phyloP scores from a whole-genome alignment of 2,888 invertebrate species.

The Eupithecia exiguata region DNA sequence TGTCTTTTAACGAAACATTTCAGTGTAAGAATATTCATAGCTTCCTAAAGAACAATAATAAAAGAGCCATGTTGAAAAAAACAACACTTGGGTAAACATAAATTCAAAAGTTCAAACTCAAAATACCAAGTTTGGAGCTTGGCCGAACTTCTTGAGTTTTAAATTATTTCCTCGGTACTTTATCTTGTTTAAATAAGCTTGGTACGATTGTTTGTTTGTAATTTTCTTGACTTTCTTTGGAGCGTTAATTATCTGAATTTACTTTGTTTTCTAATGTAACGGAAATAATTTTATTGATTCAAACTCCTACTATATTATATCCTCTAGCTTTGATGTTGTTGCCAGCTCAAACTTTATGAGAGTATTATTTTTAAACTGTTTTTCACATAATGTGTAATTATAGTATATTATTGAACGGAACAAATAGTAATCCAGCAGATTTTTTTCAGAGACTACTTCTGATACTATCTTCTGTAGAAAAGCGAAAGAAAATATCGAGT shows the following conservation, averaged over 20 bases:
- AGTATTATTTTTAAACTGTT: neutral
- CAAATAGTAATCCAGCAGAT: too few relatives aligned
- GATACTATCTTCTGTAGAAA: too few relatives aligned
- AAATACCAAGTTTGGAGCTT: constrained; percentile 34
- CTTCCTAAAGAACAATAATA: constrained; percentile 15
- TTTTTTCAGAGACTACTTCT: too few relatives aligned
- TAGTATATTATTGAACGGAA: too few relatives aligned
- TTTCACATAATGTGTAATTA: neutral
- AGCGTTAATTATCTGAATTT: constrained; percentile 24
- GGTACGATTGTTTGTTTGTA: constrained; percentile 34
- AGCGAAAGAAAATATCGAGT: too few relatives aligned
- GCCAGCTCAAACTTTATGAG: neutral
- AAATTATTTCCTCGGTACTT: constrained; percentile 39
- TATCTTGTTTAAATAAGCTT: constrained; percentile 38
- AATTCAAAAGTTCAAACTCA: constrained; percentile 37
- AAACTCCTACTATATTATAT: too few relatives aligned
- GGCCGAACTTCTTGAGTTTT: constrained; percentile 37
- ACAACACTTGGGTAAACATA: constrained; percentile 36
- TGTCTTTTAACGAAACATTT: neutral
- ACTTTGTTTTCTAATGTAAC: constrained; percentile 16
- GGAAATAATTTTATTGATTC: constrained; percentile 8
- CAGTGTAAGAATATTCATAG: constrained; percentile 20
- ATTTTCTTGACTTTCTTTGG: constrained; percentile 24
- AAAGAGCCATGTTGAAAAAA: constrained; percentile 29
- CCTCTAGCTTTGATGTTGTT: constrained; percentile 2